phyloP scores from a whole-genome alignment of 1,140 invertebrate species.

The Eupeodes corollae region DNA sequence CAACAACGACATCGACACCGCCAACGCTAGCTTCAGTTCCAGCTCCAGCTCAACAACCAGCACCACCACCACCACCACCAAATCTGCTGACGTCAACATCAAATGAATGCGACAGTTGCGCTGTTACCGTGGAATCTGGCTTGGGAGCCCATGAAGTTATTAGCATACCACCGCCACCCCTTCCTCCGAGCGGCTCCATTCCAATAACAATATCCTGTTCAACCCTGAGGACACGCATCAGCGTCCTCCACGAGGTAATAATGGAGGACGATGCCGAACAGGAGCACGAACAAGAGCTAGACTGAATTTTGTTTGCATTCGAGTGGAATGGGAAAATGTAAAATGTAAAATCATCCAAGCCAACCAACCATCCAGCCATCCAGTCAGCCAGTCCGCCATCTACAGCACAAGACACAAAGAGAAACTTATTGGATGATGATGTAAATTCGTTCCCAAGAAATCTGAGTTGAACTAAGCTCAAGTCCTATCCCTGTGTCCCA shows the following conservation, averaged over 20 bases:
- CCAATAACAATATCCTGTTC: not conserved
- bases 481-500: too few species aligned
- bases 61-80: not conserved
- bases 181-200: constrained; percentile 5
- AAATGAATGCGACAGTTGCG: not conserved
- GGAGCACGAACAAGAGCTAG: too few species aligned
- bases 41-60: not conserved
- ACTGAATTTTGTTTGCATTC: too few species aligned
- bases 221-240: not conserved
- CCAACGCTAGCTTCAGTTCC: not conserved
- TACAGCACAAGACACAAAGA: too few species aligned
- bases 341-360: too few species aligned
- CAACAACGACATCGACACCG: not conserved
- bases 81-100: not conserved
- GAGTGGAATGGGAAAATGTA: too few species aligned
- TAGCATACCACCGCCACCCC: constrained; percentile 10
- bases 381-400: too few species aligned
- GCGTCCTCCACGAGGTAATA: not conserved
- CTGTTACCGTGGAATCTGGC: constrained; percentile 10
- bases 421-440: too few species aligned
- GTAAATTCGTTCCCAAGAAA: too few species aligned
- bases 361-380: too few species aligned
- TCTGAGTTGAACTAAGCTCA: too few species aligned
- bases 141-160: constrained; percentile 7
- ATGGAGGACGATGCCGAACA: too few species aligned